Base-by-base conservation (phyloP, 2,888 invertebrate genomes). In the Mythimna lalbum region DNA sequence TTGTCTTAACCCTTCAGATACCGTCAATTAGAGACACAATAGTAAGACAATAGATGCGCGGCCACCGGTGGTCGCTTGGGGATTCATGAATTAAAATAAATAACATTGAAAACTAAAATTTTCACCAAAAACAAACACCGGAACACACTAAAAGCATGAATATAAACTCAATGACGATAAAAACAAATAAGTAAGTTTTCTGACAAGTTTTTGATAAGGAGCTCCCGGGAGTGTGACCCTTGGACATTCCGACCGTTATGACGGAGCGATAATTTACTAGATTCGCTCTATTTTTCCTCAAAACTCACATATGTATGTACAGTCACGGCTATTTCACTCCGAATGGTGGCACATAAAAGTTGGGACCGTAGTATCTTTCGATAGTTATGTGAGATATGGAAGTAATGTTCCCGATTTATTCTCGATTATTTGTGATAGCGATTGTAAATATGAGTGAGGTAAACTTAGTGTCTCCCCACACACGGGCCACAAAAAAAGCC, bases 221-320 rank as follows among this genome's bases (percentile, higher is more conserved):
- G 80, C 61, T 81, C 90, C 84, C 90, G 6, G 21, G 87, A 75
- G 87, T 77, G 53, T 60, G 76, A 73, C 85, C 86, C 83, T 63
- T 68, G 86, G 86, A 86, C 86, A 76, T 80, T 83, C 80, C 72
- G 75, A 67, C 86, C 81, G 85, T 87, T 90, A 88, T 86, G 87
- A 88, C 87, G 86, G 85, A 78, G 86, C 83, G 85, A 89, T 89
- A 87, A 90, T 89, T 87, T 86, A 87, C 80, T 78, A 79, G 76
- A 81, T 76, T 77, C 76, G 53, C 63, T 50, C 78, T 73, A 75
- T 74, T 80, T 78, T 84, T 69, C 73, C 63, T 59, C 59, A 53
- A 70, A 78, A 71, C 64, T 62, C 73, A 63, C 73, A 73, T 73
- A 83, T 55, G 63, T 83, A 72, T 71, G 69, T 78, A 74, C 64